Percentiles rank a stretch among this genome's conserved stretches.
These are phyloP conservation scores for Dioctria linearis DNA, from an alignment of 2,888 invertebrate species.

Conservation along the genomic window DNA sequence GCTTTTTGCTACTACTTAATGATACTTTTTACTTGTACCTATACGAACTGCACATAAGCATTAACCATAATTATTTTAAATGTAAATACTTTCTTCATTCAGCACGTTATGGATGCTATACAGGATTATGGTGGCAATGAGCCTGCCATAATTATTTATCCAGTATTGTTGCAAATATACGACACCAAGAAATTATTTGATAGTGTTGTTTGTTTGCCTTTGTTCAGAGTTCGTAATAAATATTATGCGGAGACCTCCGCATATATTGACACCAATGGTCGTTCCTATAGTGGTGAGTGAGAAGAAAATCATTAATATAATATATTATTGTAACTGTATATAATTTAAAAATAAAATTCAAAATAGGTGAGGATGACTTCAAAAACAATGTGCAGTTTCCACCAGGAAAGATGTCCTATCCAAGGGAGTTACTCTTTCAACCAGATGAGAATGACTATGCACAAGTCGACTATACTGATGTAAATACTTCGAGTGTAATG, in stretches of 20 bases:
- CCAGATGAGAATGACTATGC: not conserved
- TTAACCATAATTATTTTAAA: no score
- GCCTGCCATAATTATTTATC: slow-evolving; percentile 20
- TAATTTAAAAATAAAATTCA: no score
- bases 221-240: slow-evolving; percentile 11
- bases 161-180: slow-evolving; percentile 6
- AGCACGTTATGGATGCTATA: slow-evolving; percentile 27
- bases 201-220: not conserved
- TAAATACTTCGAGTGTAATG: not conserved
- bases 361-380: slow-evolving; percentile 10
- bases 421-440: not conserved
- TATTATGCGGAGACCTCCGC: not conserved
- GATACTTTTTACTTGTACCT: no score
- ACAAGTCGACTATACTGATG: not conserved
- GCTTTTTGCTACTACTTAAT: no score
- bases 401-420: slow-evolving; percentile 15
- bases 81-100: not conserved
- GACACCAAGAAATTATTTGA: slow-evolving; percentile 14
- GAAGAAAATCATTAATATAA: no score
- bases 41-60: no score
- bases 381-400: slow-evolving; percentile 2
- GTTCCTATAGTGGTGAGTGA: not conserved
- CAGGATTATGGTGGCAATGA: slow-evolving; percentile 12
- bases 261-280: slow-evolving; percentile 23
- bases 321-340: no score